Percentiles rank a stretch among this genome's conserved stretches.
phyloP scores from a whole-genome alignment of 2,113 vertebrate species.

The Plotosus lineatus region DNA sequence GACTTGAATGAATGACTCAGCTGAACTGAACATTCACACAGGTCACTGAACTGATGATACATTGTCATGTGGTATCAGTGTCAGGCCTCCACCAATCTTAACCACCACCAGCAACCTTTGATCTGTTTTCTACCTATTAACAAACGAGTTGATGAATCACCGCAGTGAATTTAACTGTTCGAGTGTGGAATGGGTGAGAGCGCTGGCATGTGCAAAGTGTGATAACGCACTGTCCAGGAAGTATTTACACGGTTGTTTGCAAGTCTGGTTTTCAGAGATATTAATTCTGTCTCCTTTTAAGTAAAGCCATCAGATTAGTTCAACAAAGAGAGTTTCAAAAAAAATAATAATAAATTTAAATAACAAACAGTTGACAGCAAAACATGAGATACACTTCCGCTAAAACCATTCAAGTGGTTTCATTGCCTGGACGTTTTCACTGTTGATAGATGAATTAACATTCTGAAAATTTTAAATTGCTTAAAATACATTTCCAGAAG shows the following conservation, averaged over 20 bases:
- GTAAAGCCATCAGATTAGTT: not conserved
- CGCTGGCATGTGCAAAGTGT: not conserved
- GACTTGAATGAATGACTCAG: not conserved
- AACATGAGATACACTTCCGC: not conserved
- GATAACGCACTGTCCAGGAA: constrained; percentile 1
- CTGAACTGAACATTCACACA: not conserved
- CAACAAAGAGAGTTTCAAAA: not conserved
- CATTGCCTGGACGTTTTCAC: not conserved
- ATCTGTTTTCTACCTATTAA: constrained; percentile 26
- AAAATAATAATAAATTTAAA: too few species aligned
- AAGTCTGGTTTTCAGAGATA: not conserved
- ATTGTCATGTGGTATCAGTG: not conserved
- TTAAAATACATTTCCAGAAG: not conserved
- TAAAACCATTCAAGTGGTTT: not conserved
- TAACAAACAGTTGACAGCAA: not conserved
- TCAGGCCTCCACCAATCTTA: not conserved
- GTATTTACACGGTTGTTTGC: not conserved
- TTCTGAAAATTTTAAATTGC: not conserved
- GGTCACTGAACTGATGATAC: constrained; percentile 4
- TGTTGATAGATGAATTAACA: not conserved
- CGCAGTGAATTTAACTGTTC: not conserved
- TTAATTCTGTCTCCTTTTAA: not conserved
- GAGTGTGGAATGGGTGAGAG: not conserved
- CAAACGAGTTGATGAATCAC: constrained; percentile 17
- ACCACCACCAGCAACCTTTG: constrained; percentile 16